Evolutionary conservation across 1,140 invertebrate species (phyloP).

Genomic region (Stegodyphus dumicola): DNA sequence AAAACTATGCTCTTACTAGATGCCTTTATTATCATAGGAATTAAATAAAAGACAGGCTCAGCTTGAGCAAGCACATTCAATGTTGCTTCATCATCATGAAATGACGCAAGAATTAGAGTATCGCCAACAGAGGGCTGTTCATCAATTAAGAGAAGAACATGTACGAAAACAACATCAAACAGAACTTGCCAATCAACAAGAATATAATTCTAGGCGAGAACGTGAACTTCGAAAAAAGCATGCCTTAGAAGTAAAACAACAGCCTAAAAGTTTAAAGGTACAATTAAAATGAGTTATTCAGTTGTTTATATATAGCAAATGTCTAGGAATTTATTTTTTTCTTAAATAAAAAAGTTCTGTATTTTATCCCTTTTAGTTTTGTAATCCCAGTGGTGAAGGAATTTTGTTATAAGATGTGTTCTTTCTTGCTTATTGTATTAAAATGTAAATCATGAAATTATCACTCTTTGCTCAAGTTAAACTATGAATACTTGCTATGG

Average conservation of each 20-base stretch:
- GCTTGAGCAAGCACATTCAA: conserved; percentile 93
- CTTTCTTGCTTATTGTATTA: no score
- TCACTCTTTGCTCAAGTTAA: no score
- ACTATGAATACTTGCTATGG: no score
- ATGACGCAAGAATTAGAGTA: conserved; percentile 96
- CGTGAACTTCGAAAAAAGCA: conserved; percentile 96
- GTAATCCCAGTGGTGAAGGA: neutral
- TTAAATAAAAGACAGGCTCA: conserved; percentile 93
- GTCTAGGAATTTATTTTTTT: neutral
- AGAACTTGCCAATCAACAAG: conserved; percentile 94
- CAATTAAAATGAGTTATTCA: neutral
- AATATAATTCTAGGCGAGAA: conserved; percentile 94
- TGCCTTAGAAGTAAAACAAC: conserved; percentile 95
- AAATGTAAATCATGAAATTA: no score
- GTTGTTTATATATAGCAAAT: neutral
- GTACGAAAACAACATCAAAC: conserved; percentile 89
- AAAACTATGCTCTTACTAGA: no score
- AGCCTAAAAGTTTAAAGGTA: conserved; percentile 98
- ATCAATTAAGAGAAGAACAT: conserved; percentile 88
- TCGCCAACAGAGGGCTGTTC: conserved; percentile 92
- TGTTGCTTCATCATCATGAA: conserved; percentile 95
- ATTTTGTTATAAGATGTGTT: no score
- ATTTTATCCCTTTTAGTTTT: neutral
- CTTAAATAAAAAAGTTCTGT: neutral
- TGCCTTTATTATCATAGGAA: conserved; percentile 74